phyloP scores from a whole-genome alignment of 2,888 invertebrate species.

The Anthoptus insignis region DNA sequence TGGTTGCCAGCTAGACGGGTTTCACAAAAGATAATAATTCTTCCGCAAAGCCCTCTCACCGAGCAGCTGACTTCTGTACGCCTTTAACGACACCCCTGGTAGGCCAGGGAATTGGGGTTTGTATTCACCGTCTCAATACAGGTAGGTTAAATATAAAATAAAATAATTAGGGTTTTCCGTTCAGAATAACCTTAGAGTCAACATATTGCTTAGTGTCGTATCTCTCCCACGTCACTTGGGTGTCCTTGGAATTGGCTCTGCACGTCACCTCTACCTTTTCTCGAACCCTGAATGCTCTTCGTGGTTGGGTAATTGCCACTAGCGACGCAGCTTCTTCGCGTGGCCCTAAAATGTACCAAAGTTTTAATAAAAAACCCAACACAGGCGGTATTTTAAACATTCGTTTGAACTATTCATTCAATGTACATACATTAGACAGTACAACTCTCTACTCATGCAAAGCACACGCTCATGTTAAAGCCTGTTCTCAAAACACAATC shows the following conservation, averaged over 20 bases:
- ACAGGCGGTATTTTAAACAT: no score
- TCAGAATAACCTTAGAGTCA: constrained; percentile 64
- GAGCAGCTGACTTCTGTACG: no score
- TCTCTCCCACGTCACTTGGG: constrained; percentile 63
- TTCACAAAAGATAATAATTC: no score
- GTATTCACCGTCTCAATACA: no score
- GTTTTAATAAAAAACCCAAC: neutral
- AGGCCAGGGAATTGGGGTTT: no score
- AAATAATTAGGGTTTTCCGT: no score
- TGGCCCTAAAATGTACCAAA: constrained; percentile 60
- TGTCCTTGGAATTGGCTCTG: constrained; percentile 54
- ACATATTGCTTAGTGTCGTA: constrained; percentile 71
- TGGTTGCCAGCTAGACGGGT: no score
- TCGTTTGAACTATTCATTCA: no score
- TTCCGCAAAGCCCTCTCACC: no score
- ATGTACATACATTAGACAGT: constrained; percentile 1
- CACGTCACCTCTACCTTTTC: constrained; percentile 73
- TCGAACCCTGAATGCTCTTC: constrained; percentile 64
- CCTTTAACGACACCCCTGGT: no score
- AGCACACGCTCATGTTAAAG: constrained; percentile 21
- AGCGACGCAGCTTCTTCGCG: constrained; percentile 53
- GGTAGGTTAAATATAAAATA: no score
- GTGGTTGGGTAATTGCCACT: constrained; percentile 74
- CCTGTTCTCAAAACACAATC: constrained; percentile 6
- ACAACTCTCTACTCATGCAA: constrained; percentile 21